Evolutionary conservation across 2,113 vertebrate species (phyloP), one percentile per base, ranked within the genome.

Genomic region (Gallinago media): DNA sequence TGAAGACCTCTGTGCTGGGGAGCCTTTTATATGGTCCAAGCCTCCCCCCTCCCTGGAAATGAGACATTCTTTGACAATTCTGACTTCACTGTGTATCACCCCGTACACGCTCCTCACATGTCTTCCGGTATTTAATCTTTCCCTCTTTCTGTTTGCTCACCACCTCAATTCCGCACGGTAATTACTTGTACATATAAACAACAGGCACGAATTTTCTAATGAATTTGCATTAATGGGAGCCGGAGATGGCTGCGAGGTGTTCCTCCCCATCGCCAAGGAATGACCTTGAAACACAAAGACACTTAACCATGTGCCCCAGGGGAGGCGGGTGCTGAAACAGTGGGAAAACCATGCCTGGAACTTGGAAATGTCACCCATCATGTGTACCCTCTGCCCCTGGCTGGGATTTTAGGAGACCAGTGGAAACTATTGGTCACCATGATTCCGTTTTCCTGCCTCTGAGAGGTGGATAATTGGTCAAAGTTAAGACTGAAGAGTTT

Each of bases 11-110:
- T 31, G 38, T 11, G 55, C 6, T 2, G 26, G 34, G 68, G 11
- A 63, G 38, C 47, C 5, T 95, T 95, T 96, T 96, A 96, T 94
- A 75, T 0, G 0, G 12, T 65, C 17, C 72, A 47, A 5, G 86
- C 36, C 32, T 44, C 47, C 50, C 3, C 63, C 72, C 38, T 54
- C 75, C 76, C 85, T 91, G 93, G 94, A 96, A 90, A 94, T 96
- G 96, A 96, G 92, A 20, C 82, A 94, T 63, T 63, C 83, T 54
- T 22, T 6, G 83, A 65, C 63, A 63, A 88, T 93, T 70, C 77
- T 8, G 32, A 58, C 67, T 32, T 31, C 31, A 1, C 15, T 0
- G 2, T 21, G 81, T 32, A 50, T 94, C 91, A 88, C 42, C 27
- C 8, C 0, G 3, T 5, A 1, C 5, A 0, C 31, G 67, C 56